These are phyloP conservation scores for Odontophorus gujanensis DNA, from an alignment of 2,113 vertebrate species.

Conservation along the genomic window DNA sequence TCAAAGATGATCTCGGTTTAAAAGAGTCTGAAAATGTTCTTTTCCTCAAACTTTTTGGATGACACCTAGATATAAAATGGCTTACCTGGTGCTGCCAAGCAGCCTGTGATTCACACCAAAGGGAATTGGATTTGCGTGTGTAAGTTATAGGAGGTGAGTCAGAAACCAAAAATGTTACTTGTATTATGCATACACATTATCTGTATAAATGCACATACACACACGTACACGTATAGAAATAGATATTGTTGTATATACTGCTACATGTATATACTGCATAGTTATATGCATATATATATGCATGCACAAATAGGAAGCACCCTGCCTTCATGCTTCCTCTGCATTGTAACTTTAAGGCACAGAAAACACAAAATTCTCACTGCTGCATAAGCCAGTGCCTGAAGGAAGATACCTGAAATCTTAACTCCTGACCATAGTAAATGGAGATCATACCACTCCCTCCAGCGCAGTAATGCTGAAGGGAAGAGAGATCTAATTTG, in stretches of 20 bases:
- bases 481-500: neutral
- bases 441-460: neutral
- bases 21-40: neutral
- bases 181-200: neutral
- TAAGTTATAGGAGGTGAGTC: neutral
- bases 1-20: neutral
- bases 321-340: neutral
- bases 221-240: neutral
- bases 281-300: neutral
- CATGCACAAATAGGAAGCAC: neutral
- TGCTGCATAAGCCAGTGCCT: neutral
- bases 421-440: neutral
- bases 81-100: neutral
- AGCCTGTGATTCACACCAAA: neutral
- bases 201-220: neutral
- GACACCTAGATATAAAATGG: neutral
- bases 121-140: neutral
- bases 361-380: neutral
- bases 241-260: neutral
- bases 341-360: constrained; percentile 6
- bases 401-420: constrained; percentile 23
- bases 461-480: neutral
- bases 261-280: neutral
- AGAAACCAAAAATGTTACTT: neutral
- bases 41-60: neutral